phyloP scores from a whole-genome alignment of 2,888 invertebrate genomes.

The Morpho deidamia region DNA sequence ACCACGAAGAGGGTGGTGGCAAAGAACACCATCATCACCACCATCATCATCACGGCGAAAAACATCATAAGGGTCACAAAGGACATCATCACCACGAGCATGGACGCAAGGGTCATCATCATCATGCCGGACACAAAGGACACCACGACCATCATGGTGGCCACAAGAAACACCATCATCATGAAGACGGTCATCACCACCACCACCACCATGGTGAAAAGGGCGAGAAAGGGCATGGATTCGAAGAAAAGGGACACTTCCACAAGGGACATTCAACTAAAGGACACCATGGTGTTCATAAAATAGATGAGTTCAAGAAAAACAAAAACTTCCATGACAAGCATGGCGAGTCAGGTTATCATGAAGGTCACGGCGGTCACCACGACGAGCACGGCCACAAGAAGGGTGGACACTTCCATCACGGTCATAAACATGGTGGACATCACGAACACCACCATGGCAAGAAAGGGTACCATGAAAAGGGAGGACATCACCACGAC shows the following conservation, averaged over 20 bases:
- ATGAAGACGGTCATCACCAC: slow-evolving; percentile 81
- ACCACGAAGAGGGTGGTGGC: slow-evolving; percentile 84
- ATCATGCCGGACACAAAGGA: slow-evolving; percentile 81
- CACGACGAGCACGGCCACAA: slow-evolving; percentile 89
- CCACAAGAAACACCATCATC: slow-evolving; percentile 82
- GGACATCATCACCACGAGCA: slow-evolving; percentile 82
- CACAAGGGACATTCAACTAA: slow-evolving; percentile 92
- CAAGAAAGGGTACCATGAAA: slow-evolving; percentile 88
- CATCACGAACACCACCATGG: slow-evolving; percentile 88
- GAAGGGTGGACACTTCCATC: slow-evolving; percentile 89
- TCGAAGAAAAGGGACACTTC: slow-evolving; percentile 81
- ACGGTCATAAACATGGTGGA: slow-evolving; percentile 87
- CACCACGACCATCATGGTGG: slow-evolving; percentile 81
- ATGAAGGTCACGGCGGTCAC: slow-evolving; percentile 88
- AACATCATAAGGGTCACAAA: slow-evolving; percentile 66
- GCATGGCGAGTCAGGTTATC: slow-evolving; percentile 87
- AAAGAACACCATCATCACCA: slow-evolving; percentile 87
- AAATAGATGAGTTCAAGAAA: slow-evolving; percentile 90
- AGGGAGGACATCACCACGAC: slow-evolving; percentile 88
- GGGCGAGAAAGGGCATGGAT: slow-evolving; percentile 79
- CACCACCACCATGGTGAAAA: slow-evolving; percentile 83
- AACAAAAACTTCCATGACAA: slow-evolving; percentile 92
- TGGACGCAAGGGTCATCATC: slow-evolving; percentile 85
- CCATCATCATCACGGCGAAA: slow-evolving; percentile 87
- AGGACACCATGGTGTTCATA: slow-evolving; percentile 91